Evolutionary conservation across 2,888 invertebrate genomes (phyloP).

Genomic region (Chrysomela aeneicollis): DNA sequence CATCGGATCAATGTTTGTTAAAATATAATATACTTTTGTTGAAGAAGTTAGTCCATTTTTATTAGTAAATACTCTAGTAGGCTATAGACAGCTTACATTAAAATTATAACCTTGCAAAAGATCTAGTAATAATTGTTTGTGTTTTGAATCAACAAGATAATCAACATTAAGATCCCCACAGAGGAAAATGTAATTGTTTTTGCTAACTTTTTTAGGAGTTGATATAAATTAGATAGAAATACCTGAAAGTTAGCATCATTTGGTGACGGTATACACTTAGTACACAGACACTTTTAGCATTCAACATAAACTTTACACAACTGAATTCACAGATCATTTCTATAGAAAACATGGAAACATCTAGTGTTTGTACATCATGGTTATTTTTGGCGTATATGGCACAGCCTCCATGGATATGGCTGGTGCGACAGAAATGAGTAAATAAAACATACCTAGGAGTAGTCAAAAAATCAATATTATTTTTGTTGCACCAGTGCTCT

Average conservation of each 20-base stretch:
- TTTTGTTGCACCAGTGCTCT: neutral
- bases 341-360: neutral
- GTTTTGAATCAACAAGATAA: neutral
- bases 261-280: neutral
- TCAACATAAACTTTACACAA: neutral
- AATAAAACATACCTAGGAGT: neutral
- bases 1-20: neutral
- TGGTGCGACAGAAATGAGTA: neutral
- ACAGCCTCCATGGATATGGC: neutral
- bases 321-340: neutral
- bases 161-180: neutral
- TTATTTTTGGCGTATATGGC: neutral
- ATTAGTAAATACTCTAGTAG: conserved; percentile 2
- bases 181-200: neutral
- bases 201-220: neutral
- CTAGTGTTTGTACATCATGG: neutral
- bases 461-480: conserved; percentile 2
- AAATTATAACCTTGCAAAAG: neutral
- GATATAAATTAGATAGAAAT: neutral
- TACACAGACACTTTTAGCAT: neutral
- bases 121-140: neutral
- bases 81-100: neutral
- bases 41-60: neutral
- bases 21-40: neutral
- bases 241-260: neutral